These are phyloP conservation scores for Alsophila aescularia DNA, from an alignment of 2,888 invertebrate species.

Conservation along the genomic window DNA sequence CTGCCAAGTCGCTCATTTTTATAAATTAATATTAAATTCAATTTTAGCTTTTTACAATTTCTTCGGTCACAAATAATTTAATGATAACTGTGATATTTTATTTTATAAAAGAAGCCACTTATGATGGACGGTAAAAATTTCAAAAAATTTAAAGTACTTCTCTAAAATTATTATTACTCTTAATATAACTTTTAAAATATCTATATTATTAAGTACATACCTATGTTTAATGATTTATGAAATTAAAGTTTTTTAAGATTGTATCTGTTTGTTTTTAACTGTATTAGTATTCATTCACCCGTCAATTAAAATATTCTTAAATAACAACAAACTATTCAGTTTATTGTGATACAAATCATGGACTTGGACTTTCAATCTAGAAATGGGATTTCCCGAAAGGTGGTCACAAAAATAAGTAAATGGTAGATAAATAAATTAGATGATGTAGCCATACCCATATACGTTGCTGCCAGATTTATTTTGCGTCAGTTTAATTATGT, in stretches of 20 bases:
- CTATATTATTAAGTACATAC: constrained; percentile 39
- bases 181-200: constrained; percentile 32
- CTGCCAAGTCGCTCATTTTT: constrained; percentile 58
- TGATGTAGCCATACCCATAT: no score
- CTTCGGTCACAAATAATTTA: constrained; percentile 80
- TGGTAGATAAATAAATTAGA: no score
- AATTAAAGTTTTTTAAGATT: constrained; percentile 50
- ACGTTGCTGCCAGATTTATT: no score
- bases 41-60: constrained; percentile 51
- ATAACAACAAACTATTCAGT: no score
- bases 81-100: constrained; percentile 84
- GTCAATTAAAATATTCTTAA: background rate
- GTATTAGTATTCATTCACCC: background rate
- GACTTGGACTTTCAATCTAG: no score
- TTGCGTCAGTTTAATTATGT: no score
- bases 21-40: constrained; percentile 46
- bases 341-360: no score
- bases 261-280: constrained; percentile 35
- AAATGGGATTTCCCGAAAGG: no score
- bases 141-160: constrained; percentile 50
- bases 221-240: constrained; percentile 37
- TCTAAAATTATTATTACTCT: constrained; percentile 43
- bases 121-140: constrained; percentile 73
- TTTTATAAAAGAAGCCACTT: constrained; percentile 77
- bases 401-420: no score